Evolutionary conservation across 2,888 invertebrate species (phyloP).

Genomic region (Atrina japonica): DNA sequence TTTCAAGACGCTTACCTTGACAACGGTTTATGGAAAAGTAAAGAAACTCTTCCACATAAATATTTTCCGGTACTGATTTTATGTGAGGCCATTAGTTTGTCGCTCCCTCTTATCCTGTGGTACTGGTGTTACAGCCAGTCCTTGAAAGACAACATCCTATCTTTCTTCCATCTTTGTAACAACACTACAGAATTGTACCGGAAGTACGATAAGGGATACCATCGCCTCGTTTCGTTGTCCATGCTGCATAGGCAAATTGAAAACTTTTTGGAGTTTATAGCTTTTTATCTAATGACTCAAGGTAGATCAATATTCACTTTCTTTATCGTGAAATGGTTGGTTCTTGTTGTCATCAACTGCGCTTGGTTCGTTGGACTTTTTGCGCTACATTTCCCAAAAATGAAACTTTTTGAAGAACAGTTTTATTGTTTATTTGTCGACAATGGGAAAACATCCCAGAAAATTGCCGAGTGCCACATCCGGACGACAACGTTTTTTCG

Average conservation of each 20-base stretch:
- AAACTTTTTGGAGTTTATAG: slow-evolving; percentile 28
- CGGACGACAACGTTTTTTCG: slow-evolving; percentile 32
- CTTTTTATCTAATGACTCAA: slow-evolving; percentile 22
- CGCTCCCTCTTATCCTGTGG: slow-evolving; percentile 36
- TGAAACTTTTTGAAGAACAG: slow-evolving; percentile 20
- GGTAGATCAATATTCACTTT: slow-evolving; percentile 18
- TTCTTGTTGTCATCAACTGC: slow-evolving; percentile 1
- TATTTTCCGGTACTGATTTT: slow-evolving; percentile 33
- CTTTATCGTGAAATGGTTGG: slow-evolving; percentile 30
- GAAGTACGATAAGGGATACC: slow-evolving; percentile 35
- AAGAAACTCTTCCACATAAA: slow-evolving; percentile 32
- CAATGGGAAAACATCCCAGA: neutral
- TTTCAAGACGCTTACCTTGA: slow-evolving; percentile 11
- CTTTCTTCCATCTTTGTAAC: slow-evolving; percentile 29
- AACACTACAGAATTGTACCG: slow-evolving; percentile 35
- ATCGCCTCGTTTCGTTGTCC: slow-evolving; percentile 21
- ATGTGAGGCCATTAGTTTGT: slow-evolving; percentile 23
- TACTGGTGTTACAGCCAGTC: slow-evolving; percentile 35
- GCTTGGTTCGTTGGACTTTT: slow-evolving; percentile 23
- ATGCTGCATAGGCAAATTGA: slow-evolving; percentile 37
- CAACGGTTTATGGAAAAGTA: neutral
- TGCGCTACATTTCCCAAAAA: slow-evolving; percentile 13
- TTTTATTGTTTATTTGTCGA: slow-evolving; percentile 22
- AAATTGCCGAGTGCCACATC: slow-evolving; percentile 24
- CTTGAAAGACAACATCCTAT: slow-evolving; percentile 22